Conservation (phyloP, 2,888 invertebrate genomes). For the Agonopterix heracliana region DNA sequence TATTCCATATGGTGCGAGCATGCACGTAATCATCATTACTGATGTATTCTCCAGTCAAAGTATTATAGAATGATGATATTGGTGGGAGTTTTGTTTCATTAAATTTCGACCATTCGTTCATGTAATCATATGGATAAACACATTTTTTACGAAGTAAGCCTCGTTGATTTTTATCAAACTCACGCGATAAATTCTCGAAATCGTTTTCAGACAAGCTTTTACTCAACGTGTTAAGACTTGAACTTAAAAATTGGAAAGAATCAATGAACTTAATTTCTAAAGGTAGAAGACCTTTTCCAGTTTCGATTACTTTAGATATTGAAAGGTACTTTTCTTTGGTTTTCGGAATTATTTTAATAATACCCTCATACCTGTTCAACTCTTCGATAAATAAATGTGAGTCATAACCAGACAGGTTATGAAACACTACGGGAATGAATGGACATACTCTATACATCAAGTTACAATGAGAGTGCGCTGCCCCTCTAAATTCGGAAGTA, state of each 20-base stretch:
- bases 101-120: slow-evolving; percentile 9
- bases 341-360: slow-evolving; percentile 20
- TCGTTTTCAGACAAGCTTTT: too few species aligned
- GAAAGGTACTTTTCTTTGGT: too few species aligned
- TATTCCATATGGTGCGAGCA: slow-evolving; percentile 14
- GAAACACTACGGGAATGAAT: slow-evolving; percentile 5
- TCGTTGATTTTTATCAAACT: too few species aligned
- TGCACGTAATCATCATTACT: slow-evolving; percentile 2
- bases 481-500: slow-evolving; percentile 1
- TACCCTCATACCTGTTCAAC: slow-evolving; percentile 18
- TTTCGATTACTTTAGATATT: too few species aligned
- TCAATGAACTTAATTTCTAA: slow-evolving; percentile 11
- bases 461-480: slow-evolving; percentile 2
- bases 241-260: slow-evolving; percentile 1
- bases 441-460: not conserved
- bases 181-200: too few species aligned
- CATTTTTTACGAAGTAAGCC: too few species aligned
- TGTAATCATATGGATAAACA: slow-evolving; percentile 15
- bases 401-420: slow-evolving; percentile 7
- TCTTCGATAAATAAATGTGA: slow-evolving; percentile 24
- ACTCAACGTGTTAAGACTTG: too few species aligned
- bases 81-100: too few species aligned
- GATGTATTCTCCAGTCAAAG: slow-evolving; percentile 10
- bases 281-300: too few species aligned
- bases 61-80: slow-evolving; percentile 16